Percentiles rank a stretch among this genome's conserved stretches.
Conservation (phyloP, 2,797 vertebrate species). For the Onychomys leucogaster region DNA sequence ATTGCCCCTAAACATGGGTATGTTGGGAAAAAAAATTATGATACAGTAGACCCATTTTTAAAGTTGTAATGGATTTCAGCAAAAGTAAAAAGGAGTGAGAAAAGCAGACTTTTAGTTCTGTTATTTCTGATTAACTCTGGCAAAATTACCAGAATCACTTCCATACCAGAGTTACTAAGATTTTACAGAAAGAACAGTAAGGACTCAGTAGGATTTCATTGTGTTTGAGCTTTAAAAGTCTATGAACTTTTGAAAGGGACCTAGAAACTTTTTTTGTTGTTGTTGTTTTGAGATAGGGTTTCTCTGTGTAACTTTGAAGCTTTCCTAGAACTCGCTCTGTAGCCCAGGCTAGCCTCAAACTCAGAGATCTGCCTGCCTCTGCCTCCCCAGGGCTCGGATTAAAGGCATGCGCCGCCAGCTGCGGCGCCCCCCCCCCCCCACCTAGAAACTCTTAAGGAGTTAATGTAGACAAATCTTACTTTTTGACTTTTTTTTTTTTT, state of each 20-base stretch:
- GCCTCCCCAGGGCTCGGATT: no score
- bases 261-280: conserved; percentile 1
- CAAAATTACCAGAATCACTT: neutral
- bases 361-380: no score
- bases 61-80: conserved; percentile 53
- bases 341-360: no score
- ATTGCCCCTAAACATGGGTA: neutral
- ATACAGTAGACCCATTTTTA: conserved; percentile 1
- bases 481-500: neutral
- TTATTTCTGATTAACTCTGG: neutral
- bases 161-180: neutral
- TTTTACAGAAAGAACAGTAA: conserved; percentile 12
- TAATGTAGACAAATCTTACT: neutral
- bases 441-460: conserved; percentile 22
- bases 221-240: conserved; percentile 46
- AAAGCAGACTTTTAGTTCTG: neutral
- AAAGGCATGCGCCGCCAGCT: no score
- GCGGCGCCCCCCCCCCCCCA: no score
- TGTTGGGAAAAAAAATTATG: neutral
- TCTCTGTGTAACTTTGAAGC: no score
- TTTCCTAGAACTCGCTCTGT: no score
- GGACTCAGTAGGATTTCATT: neutral
- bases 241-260: neutral
- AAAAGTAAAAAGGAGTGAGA: conserved; percentile 2
- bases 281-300: no score